These are phyloP conservation scores for Nemotelus pantherinus DNA, from an alignment of 2,888 invertebrate genomes.

Conservation along the genomic window DNA sequence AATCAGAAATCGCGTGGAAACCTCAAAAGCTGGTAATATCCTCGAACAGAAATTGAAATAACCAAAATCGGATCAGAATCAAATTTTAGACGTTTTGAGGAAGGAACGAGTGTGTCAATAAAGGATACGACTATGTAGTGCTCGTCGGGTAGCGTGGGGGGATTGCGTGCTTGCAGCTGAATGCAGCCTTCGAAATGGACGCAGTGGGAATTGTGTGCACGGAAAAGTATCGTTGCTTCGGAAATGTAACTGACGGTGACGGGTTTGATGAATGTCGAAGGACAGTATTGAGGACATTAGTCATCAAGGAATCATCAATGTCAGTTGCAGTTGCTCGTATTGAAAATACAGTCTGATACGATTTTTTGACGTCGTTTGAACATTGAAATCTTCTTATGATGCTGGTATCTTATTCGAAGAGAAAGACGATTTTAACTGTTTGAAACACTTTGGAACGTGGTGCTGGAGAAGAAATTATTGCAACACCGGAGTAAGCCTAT, in stretches of 20 bases:
- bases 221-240: too few relatives aligned
- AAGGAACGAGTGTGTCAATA: slow-evolving; percentile 27
- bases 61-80: slow-evolving; percentile 34
- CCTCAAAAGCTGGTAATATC: slow-evolving; percentile 50
- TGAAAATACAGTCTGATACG: too few relatives aligned
- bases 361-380: too few relatives aligned
- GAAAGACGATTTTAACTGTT: too few relatives aligned
- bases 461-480: too few relatives aligned
- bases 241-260: slow-evolving; percentile 6
- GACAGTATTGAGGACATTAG: slow-evolving; percentile 10
- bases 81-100: slow-evolving; percentile 1
- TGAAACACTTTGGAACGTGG: too few relatives aligned
- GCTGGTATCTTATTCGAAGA: too few relatives aligned
- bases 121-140: background rate
- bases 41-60: slow-evolving; percentile 40
- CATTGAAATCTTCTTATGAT: too few relatives aligned
- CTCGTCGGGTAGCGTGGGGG: background rate
- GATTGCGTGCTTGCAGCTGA: slow-evolving; percentile 16
- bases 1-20: slow-evolving; percentile 51
- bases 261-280: background rate
- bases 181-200: background rate
- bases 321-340: background rate
- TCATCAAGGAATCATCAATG: slow-evolving; percentile 26
- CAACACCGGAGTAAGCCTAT: too few relatives aligned
- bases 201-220: too few relatives aligned